Percentiles rank a stretch among this genome's conserved stretches.
These are phyloP conservation scores for Corythucha ciliata DNA, from an alignment of 2,888 invertebrate genomes.

Conservation along the genomic window DNA sequence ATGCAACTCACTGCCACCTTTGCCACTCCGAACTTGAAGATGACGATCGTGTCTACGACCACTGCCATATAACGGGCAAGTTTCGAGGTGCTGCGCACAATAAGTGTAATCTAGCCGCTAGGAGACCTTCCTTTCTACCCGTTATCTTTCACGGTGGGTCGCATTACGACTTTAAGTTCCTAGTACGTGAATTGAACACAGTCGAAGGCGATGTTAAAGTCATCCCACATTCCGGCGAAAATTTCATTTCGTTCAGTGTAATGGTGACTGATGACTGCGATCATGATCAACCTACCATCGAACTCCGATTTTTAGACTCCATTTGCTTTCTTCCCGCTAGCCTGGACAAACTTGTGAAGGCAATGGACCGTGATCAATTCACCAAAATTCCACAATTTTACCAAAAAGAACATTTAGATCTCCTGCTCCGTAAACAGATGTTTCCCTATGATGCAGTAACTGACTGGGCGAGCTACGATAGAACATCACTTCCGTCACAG, in stretches of 20 bases:
- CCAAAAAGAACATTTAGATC: no score
- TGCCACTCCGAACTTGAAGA: no score
- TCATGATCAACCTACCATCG: no score
- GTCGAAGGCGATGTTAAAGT: slow-evolving; percentile 32
- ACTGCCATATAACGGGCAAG: slow-evolving; percentile 37
- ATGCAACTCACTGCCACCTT: no score
- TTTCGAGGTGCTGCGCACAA: slow-evolving; percentile 36
- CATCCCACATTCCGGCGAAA: slow-evolving; percentile 33
- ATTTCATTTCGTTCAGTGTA: background rate
- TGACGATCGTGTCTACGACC: slow-evolving; percentile 34
- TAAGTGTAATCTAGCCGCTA: slow-evolving; percentile 38
- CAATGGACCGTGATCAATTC: background rate
- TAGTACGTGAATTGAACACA: slow-evolving; percentile 37
- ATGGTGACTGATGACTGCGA: background rate
- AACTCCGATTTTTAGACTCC: background rate
- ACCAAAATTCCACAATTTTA: no score
- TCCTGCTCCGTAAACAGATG: slow-evolving; percentile 31
- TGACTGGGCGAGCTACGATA: slow-evolving; percentile 11
- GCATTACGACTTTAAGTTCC: background rate
- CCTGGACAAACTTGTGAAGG: background rate
- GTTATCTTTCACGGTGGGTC: slow-evolving; percentile 30
- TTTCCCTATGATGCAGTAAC: slow-evolving; percentile 34
- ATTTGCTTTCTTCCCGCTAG: background rate
- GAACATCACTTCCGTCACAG: slow-evolving; percentile 30
- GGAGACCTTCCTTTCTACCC: slow-evolving; percentile 36